Conservation (phyloP, 2,113 vertebrate genomes). For the Galemys pyrenaicus region DNA sequence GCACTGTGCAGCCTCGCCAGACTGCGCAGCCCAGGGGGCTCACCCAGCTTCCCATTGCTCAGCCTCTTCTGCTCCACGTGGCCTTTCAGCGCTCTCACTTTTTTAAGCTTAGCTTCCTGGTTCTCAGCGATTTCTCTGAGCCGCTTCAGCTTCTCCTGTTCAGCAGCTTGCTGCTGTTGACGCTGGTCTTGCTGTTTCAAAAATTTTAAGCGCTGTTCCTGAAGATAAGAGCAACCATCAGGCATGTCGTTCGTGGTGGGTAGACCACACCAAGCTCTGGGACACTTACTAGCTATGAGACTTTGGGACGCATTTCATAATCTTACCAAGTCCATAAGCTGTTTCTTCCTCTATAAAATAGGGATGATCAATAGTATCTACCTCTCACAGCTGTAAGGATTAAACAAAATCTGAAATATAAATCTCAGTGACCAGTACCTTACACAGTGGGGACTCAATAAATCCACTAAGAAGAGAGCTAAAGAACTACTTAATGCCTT, state of each 20-base stretch:
- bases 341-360: neutral
- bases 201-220: constrained; percentile 96
- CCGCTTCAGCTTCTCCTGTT: constrained; percentile 95
- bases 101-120: constrained; percentile 96
- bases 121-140: constrained; percentile 95
- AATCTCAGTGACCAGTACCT: neutral
- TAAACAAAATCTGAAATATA: neutral
- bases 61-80: constrained; percentile 98
- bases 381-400: neutral
- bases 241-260: too few species aligned
- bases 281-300: neutral
- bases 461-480: neutral
- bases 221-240: neutral
- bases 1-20: rapidly evolving
- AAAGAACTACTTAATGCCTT: neutral
- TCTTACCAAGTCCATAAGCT: neutral
- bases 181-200: constrained; percentile 96
- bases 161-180: constrained; percentile 93
- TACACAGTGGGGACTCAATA: neutral
- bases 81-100: constrained; percentile 95
- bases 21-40: neutral
- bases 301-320: neutral
- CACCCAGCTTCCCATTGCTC: constrained; percentile 96
- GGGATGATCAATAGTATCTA: neutral
- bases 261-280: neutral